Base-by-base conservation (phyloP, 2,797 vertebrate species). In the Amblyraja radiata region DNA sequence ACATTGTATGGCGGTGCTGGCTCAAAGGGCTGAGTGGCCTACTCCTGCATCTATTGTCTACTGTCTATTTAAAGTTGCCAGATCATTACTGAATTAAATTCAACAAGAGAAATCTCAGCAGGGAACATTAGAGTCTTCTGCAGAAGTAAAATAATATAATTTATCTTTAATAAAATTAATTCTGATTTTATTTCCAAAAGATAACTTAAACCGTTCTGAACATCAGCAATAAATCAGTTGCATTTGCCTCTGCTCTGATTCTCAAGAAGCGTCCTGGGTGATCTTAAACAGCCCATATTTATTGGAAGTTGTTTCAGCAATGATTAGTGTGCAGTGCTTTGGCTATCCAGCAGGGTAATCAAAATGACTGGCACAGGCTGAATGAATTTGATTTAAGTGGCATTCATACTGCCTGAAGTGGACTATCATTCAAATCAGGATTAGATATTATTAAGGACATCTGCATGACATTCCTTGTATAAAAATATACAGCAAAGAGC, bases 301-400 rank as follows among this genome's bases (percentile, higher is more conserved):
- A 54, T 95, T 95, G 94, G 94, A 95, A 93, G 95, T 94, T 93
- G 84, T 94, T 80, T 95, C 95, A 95, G 94, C 94, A 94, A 94
- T 94, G 94, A 94, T 94, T 94, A 92, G 94, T 94, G 94, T 94
- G 71, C 78, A 39, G 93, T 93, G 93, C 93, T 95, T 96, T 96
- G 94, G 96, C 95, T 95, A 95, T 93, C 94, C 94, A 95, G 94
- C 93, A 83, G 83, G 94, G 95, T 93, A 95, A 96, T 95, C 95
- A 96, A 97, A 98, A 97, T 96, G 97, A 96, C 96, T 97, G 97
- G 96, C 95, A 95, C 90, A 94, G 94, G 96, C 96, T 76, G 46
- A 54, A 71, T 95, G 95, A 96, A 95, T 95, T 36, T 95, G 94
- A 96, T 97, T 97, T 96, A 97, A 97, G 97, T 97, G 97, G 96